Conservation (phyloP, 2,113 vertebrate species). For the Tachysurus vachellii region DNA sequence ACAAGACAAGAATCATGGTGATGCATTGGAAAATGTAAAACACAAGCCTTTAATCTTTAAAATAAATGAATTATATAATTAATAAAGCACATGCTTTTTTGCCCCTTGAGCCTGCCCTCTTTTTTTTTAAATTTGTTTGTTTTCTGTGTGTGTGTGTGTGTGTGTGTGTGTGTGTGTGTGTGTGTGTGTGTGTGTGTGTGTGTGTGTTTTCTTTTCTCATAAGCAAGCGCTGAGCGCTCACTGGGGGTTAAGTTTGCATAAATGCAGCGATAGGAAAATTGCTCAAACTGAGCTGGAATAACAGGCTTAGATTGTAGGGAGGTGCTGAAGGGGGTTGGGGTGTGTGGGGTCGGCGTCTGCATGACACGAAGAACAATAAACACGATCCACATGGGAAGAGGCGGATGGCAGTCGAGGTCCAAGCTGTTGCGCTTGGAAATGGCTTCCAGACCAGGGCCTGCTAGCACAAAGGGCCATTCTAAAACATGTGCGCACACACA, state of each 20-base stretch:
- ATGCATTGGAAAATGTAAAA: slow-evolving; percentile 2
- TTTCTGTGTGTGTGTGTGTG: slow-evolving; percentile 19
- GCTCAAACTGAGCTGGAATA: slow-evolving; percentile 58
- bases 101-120: slow-evolving; percentile 10
- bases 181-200: background rate
- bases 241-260: slow-evolving; percentile 61
- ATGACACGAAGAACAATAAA: slow-evolving; percentile 67
- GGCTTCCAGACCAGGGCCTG: slow-evolving; percentile 57
- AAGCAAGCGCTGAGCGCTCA: slow-evolving; percentile 30
- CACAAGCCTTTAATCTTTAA: slow-evolving; percentile 30
- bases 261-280: slow-evolving; percentile 63
- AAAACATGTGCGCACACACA: slow-evolving; percentile 13
- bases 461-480: slow-evolving; percentile 58
- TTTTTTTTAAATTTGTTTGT: slow-evolving; percentile 38
- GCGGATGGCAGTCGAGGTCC: slow-evolving; percentile 52
- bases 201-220: background rate
- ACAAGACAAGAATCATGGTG: background rate
- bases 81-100: background rate
- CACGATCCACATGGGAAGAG: slow-evolving; percentile 61
- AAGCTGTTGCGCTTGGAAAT: slow-evolving; percentile 53
- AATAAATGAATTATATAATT: background rate
- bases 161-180: background rate
- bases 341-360: slow-evolving; percentile 50
- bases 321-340: slow-evolving; percentile 41
- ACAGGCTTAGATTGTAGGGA: slow-evolving; percentile 53